Evolutionary conservation across 2,113 vertebrate genomes (phyloP), one percentile per base, ranked within the genome.

Genomic region (Arvicanthis niloticus): DNA sequence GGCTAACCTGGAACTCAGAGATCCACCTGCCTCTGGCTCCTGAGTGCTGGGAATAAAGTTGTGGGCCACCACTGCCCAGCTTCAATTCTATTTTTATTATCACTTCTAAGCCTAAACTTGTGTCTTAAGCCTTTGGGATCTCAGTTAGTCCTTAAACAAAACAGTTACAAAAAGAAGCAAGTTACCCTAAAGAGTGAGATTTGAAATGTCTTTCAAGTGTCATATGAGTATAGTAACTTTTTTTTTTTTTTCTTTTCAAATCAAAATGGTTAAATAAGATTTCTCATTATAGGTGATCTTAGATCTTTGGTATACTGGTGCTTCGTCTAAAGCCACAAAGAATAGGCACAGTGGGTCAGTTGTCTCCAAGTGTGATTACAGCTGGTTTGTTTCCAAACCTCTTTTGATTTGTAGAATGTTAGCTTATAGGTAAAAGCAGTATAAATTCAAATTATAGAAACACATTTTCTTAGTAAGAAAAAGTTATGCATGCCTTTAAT

Each of bases 81-180:
- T 11, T 31, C 34, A 70, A 51, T 48, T 93, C 78, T n/a, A 94
- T 87, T 82, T 96, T 92, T 77, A 84, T 80, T 60, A 85, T 93
- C 26, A 84, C 3, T 94, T 93, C 45, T 45, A 42, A 87, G 87
- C 2, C 37, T 80, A 78, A 90, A 89, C 42, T 29, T 77, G 51
- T 8, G 73, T 95, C 65, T 58, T 78, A 56, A 96, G 68, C 80
- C 42, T 93, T 72, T 80, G 60, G 85, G 85, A n/a, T n/a, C 45
- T 96, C 40, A 87, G 15, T n/a, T 80, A 93, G 40, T 72, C 24
- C 42, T 93, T 78, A 91, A 86, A 94, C 37, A 56, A 94, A 93
- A 60, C 17, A n/a, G 80, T 84, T 60, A 94, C n/a, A 91, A 65
- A 89, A 95, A 97, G 34, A 94, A 56, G 88, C 10, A 84, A 78